Percentiles rank a stretch among this genome's conserved stretches.
These are phyloP conservation scores for Eilema caniola DNA, from an alignment of 2,888 invertebrate genomes.

Conservation along the genomic window DNA sequence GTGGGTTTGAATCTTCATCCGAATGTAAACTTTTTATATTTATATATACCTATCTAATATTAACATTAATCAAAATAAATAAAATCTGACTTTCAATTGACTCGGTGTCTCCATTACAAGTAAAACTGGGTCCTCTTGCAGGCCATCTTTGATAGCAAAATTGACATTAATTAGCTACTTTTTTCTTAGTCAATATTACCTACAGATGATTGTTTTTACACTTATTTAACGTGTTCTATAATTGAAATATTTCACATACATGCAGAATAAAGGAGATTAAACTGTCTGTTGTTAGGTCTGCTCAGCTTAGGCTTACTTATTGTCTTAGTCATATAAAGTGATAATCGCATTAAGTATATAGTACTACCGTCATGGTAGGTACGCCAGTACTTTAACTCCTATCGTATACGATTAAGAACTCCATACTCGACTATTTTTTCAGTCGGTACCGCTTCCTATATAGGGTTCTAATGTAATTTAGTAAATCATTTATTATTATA, in stretches of 20 bases:
- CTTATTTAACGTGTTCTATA: no score
- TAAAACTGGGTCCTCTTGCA: no score
- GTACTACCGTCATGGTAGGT: background rate
- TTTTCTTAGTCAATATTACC: no score
- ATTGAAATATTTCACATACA: background rate
- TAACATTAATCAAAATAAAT: background rate
- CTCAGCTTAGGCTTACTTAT: slow-evolving; percentile 23
- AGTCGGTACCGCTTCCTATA: no score
- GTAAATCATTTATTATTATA: background rate
- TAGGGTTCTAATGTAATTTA: background rate
- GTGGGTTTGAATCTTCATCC: no score
- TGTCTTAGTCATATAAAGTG: slow-evolving; percentile 31
- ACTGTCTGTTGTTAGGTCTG: slow-evolving; percentile 8
- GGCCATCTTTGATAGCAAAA: background rate
- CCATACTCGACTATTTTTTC: slow-evolving; percentile 16
- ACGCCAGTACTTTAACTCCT: slow-evolving; percentile 33
- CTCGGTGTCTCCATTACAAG: background rate
- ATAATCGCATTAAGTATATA: slow-evolving; percentile 38
- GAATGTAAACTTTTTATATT: no score
- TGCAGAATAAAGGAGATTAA: background rate
- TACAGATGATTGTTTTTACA: no score
- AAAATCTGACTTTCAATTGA: background rate
- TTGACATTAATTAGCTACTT: background rate
- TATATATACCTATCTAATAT: background rate
- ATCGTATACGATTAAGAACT: slow-evolving; percentile 39